These are phyloP conservation scores for Dicycla oo DNA, from an alignment of 2,888 invertebrate species.

Conservation along the genomic window DNA sequence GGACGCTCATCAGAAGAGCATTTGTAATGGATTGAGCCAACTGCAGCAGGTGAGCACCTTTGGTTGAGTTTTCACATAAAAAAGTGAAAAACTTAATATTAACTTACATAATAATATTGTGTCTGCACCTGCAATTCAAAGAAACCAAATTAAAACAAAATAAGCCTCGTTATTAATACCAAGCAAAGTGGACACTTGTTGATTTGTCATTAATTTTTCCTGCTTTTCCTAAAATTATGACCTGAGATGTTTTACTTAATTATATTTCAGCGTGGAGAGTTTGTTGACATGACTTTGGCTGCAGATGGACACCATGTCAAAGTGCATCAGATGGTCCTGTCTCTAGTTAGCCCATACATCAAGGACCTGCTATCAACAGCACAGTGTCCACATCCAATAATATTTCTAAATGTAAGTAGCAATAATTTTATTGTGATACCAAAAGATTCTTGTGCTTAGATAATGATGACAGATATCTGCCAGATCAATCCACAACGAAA, in stretches of 20 bases:
- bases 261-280: constrained; percentile 81
- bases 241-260: neutral
- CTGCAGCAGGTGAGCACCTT: constrained; percentile 77
- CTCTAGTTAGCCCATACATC: constrained; percentile 85
- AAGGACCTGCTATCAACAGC: constrained; percentile 83
- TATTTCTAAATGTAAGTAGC: constrained; percentile 85
- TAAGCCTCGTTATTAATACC: too few species aligned
- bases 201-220: neutral
- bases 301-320: constrained; percentile 86
- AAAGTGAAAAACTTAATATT: neutral
- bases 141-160: neutral
- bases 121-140: neutral
- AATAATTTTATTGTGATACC: neutral
- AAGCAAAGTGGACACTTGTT: neutral
- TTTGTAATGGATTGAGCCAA: constrained; percentile 80
- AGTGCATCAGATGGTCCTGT: constrained; percentile 85
- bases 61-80: neutral
- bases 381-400: constrained; percentile 83
- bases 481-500: too few species aligned
- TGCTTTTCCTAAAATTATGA: neutral
- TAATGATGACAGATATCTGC: neutral
- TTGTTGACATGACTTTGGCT: constrained; percentile 88
- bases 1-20: constrained; percentile 78
- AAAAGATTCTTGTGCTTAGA: too few species aligned
- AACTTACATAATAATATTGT: neutral